These are phyloP conservation scores for Phymorhynchus buccinoides DNA, from an alignment of 1,140 invertebrate species.

Conservation along the genomic window DNA sequence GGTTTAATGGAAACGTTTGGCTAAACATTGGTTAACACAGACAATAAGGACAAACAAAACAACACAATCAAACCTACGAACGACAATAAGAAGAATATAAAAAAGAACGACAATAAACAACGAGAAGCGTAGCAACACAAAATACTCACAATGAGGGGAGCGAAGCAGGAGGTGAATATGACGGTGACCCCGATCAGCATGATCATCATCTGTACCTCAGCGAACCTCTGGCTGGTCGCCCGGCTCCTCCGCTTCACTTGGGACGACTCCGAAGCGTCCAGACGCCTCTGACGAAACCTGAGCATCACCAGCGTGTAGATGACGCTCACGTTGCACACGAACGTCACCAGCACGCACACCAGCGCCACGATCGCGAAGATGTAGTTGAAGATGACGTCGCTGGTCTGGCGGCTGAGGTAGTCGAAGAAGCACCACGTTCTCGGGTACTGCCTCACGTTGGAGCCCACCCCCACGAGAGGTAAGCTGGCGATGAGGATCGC, in stretches of 20 bases:
- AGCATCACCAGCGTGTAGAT: constrained; percentile 64
- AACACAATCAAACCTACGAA: neutral
- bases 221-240: constrained; percentile 63
- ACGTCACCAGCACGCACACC: constrained; percentile 62
- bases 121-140: neutral
- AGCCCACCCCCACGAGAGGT: constrained; percentile 72
- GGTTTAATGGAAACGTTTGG: too few species aligned
- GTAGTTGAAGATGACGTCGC: constrained; percentile 62
- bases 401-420: constrained; percentile 59
- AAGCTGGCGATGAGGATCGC: constrained; percentile 66
- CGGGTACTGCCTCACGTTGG: constrained; percentile 66
- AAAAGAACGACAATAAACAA: neutral
- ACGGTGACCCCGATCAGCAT: constrained; percentile 72
- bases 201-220: constrained; percentile 74
- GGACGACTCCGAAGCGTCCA: constrained; percentile 50
- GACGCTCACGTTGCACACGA: constrained; percentile 68
- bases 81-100: neutral
- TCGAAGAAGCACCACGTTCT: constrained; percentile 74
- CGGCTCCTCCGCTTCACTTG: constrained; percentile 56
- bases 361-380: constrained; percentile 65
- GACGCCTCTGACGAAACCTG: constrained; percentile 53
- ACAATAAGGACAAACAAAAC: neutral
- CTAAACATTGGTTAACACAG: too few species aligned
- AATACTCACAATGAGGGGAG: constrained; percentile 72
- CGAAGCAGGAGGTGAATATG: constrained; percentile 72